A percentile compares a stretch with the other conserved stretches of the same genome.
Evolutionary conservation across 2,888 invertebrate genomes (phyloP).

Genomic region (Allolobophora icterica): DNA sequence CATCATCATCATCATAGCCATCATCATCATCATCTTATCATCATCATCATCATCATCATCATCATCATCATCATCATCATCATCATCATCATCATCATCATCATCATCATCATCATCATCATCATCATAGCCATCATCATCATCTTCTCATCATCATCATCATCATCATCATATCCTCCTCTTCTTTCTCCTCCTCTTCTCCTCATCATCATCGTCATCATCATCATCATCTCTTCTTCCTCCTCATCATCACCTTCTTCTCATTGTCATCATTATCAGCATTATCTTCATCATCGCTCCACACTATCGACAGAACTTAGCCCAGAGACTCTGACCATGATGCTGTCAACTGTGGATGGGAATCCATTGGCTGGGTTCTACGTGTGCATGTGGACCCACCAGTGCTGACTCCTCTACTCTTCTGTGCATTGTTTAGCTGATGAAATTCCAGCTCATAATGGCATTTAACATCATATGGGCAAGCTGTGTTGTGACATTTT

Average conservation of each 20-base stretch:
- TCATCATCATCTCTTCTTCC: constrained; percentile 32
- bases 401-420: no score
- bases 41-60: background rate
- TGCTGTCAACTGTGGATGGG: no score
- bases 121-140: constrained; percentile 30
- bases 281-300: background rate
- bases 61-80: constrained; percentile 32
- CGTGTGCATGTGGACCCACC: no score
- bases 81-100: constrained; percentile 35
- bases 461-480: no score
- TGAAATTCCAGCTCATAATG: no score
- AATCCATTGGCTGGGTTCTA: no score
- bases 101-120: constrained; percentile 32
- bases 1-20: background rate
- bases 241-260: constrained; percentile 30
- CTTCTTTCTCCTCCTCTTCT: no score
- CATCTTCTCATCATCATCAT: constrained; percentile 1
- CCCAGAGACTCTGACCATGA: no score
- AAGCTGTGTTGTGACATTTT: no score
- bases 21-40: background rate
- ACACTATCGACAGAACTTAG: no score
- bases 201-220: constrained; percentile 30
- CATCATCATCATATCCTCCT: constrained; percentile 27
- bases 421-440: no score
- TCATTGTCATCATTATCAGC: constrained; percentile 20